phyloP scores from a whole-genome alignment of 2,113 vertebrate genomes.

The Hydrochoerus hydrochaeris region DNA sequence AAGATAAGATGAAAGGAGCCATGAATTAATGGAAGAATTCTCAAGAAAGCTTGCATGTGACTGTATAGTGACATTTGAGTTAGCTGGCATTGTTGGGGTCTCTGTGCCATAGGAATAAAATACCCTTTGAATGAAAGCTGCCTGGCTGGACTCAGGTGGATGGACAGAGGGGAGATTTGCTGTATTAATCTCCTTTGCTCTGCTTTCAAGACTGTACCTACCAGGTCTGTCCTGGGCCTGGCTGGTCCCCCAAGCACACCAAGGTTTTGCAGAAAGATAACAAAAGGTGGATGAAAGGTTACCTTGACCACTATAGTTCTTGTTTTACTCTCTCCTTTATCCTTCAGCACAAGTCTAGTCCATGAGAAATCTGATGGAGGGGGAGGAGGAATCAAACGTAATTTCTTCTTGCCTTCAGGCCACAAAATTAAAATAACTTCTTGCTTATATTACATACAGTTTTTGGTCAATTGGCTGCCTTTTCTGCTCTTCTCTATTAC shows the following conservation, averaged over 20 bases:
- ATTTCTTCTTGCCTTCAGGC: neutral
- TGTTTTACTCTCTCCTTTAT: neutral
- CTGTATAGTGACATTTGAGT: neutral
- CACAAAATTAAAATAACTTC: neutral
- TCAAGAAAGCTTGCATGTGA: neutral
- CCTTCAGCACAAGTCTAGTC: neutral
- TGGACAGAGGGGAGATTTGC: neutral
- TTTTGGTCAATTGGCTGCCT: neutral
- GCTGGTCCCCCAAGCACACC: neutral
- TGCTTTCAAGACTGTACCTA: neutral
- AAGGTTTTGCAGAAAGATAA: neutral
- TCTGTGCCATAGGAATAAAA: neutral
- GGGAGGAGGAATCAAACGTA: neutral
- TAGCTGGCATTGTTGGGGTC: neutral
- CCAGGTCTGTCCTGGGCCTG: rapidly evolving
- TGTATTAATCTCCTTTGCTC: neutral
- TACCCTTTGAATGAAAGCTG: neutral
- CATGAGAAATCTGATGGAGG: neutral
- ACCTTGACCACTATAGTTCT: neutral
- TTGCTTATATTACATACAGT: neutral
- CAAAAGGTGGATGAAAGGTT: neutral
- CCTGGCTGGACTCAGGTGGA: neutral
- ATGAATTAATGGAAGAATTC: neutral
- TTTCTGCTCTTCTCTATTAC: neutral
- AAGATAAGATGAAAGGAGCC: constrained; percentile 54